Percentiles rank a stretch among this genome's conserved stretches.
Evolutionary conservation across 1,140 invertebrate genomes (phyloP).

Genomic region (Drosophila trapezifrons): DNA sequence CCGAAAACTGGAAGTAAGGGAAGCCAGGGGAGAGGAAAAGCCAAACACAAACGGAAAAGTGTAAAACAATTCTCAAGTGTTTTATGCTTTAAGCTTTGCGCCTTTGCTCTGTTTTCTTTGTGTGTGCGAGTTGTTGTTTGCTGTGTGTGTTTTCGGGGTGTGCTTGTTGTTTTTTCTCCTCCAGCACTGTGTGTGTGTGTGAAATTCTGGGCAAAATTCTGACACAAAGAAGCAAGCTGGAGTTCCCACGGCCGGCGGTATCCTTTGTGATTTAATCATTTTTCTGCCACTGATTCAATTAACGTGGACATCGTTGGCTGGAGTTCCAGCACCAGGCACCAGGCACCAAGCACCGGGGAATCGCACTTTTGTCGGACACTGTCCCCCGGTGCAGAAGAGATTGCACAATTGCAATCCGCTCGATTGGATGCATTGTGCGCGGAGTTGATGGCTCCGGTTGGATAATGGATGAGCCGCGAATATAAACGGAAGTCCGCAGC

Average conservation of each 20-base stretch:
- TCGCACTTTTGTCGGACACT: constrained; percentile 8
- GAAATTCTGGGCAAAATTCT: background rate
- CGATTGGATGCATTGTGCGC: constrained; percentile 66
- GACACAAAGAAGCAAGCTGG: constrained; percentile 16
- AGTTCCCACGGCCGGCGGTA: constrained; percentile 60
- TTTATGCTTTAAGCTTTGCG: constrained; percentile 74
- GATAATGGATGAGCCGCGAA: constrained; percentile 46
- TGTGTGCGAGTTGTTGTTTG: constrained; percentile 30
- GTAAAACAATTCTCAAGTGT: constrained; percentile 79
- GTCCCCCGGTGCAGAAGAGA: constrained; percentile 18
- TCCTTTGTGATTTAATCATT: constrained; percentile 68
- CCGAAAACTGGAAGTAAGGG: constrained; percentile 6
- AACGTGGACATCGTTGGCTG: constrained; percentile 23
- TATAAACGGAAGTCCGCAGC: constrained; percentile 70
- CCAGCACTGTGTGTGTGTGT: constrained; percentile 5
- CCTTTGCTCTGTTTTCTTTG: constrained; percentile 48
- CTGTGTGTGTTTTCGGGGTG: constrained; percentile 4
- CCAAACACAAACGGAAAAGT: constrained; percentile 61
- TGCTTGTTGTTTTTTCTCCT: constrained; percentile 41
- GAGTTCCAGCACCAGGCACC: constrained; percentile 36
- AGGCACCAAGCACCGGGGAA: background rate
- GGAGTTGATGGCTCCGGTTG: constrained; percentile 46
- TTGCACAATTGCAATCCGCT: constrained; percentile 43
- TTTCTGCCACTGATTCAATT: constrained; percentile 73
- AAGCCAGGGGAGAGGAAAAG: constrained; percentile 3